A percentile compares a stretch with the other conserved stretches of the same genome.
These are phyloP conservation scores for Sphinx pinastri DNA, from an alignment of 2,888 invertebrate genomes.

Conservation along the genomic window DNA sequence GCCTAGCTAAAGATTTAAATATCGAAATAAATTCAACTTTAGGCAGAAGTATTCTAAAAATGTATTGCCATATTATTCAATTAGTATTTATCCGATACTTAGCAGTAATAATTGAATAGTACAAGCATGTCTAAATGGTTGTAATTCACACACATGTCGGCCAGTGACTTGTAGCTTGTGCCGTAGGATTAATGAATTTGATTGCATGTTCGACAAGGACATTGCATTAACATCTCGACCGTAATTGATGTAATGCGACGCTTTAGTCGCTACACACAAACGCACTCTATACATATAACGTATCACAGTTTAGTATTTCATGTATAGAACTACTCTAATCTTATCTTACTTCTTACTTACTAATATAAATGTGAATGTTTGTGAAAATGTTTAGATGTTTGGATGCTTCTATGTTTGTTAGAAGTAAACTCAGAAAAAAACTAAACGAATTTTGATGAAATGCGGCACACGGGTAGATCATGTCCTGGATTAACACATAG, in stretches of 20 bases:
- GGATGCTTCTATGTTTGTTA: too few species aligned
- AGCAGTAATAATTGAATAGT: not conserved
- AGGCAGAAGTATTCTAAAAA: not conserved
- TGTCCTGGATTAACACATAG: too few species aligned
- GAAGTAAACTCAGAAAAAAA: too few species aligned
- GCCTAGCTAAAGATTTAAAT: too few species aligned
- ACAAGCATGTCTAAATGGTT: not conserved
- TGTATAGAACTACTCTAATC: not conserved
- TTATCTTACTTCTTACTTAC: too few species aligned
- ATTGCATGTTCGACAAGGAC: conserved; percentile 22
- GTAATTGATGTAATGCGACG: conserved; percentile 24
- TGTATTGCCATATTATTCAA: not conserved
- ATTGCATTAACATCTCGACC: conserved; percentile 23
- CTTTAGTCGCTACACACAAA: not conserved
- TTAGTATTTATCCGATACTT: not conserved
- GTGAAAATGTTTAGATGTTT: too few species aligned
- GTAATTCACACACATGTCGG: conserved; percentile 7
- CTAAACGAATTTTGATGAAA: too few species aligned
- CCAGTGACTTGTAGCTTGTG: conserved; percentile 11
- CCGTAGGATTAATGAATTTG: conserved; percentile 19
- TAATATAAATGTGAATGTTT: too few species aligned
- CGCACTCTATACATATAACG: not conserved
- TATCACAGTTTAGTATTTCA: not conserved
- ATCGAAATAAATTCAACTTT: too few species aligned
- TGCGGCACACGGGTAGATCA: too few species aligned